Percentiles rank a stretch among this genome's conserved stretches.
Conservation (phyloP, 2,113 vertebrate genomes). For the Coreoperca whiteheadi region DNA sequence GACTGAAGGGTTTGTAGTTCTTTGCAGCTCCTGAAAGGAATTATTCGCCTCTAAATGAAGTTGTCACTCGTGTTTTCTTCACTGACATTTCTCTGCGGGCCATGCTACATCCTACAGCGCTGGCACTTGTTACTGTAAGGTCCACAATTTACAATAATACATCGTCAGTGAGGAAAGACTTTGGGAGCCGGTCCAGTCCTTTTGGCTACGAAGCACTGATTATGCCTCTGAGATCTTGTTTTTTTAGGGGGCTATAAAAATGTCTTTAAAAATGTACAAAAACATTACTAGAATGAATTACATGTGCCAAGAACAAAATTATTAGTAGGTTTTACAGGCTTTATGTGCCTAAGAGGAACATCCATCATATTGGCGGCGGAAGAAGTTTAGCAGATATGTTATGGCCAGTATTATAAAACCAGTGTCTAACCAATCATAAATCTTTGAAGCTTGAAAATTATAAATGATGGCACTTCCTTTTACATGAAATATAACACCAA, state of each 20-base stretch:
- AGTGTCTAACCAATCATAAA: conserved; percentile 5
- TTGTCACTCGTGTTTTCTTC: background rate
- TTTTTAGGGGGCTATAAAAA: conserved; percentile 30
- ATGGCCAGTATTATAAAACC: conserved; percentile 19
- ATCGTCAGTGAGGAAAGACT: background rate
- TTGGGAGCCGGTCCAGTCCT: background rate
- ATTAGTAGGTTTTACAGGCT: conserved; percentile 37
- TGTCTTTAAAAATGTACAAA: conserved; percentile 45
- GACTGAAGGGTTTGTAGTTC: conserved; percentile 15
- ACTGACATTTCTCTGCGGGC: background rate
- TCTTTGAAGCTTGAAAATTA: conserved; percentile 17
- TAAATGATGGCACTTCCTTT: conserved; percentile 47
- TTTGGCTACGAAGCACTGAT: conserved; percentile 2
- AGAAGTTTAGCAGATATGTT: conserved; percentile 14
- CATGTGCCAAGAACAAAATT: background rate
- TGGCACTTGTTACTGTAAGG: background rate
- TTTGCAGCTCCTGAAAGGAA: conserved; percentile 17
- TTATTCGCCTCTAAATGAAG: background rate
- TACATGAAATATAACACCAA: conserved; percentile 47
- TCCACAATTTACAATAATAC: background rate
- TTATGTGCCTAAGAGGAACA: conserved; percentile 56
- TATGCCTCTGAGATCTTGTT: background rate
- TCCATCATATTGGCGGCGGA: conserved; percentile 22
- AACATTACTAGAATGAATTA: conserved; percentile 32
- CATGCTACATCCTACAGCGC: background rate